Evolutionary conservation across 2,797 vertebrate species (phyloP).

Genomic region (Enteromius thamalakanensis): DNA sequence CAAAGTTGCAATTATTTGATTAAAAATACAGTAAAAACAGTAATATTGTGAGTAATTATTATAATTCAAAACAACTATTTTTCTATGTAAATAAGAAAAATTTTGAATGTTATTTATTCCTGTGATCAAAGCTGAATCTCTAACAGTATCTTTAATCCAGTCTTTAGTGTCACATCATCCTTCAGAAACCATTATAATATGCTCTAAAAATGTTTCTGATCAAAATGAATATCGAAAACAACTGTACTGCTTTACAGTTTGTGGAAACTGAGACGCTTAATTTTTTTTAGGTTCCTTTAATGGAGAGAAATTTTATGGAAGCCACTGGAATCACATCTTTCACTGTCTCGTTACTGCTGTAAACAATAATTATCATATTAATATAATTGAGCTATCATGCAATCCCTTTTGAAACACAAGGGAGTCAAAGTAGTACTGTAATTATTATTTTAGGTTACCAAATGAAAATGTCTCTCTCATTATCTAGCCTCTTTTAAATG

Average conservation of each 20-base stretch:
- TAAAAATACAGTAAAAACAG: not conserved
- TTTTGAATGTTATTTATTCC: too few species aligned
- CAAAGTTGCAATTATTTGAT: not conserved
- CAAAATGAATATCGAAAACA: too few species aligned
- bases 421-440: not conserved
- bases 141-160: not conserved
- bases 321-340: not conserved
- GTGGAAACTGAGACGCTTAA: too few species aligned
- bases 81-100: not conserved
- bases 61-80: not conserved
- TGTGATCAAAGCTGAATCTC: not conserved
- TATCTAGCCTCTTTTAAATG: not conserved
- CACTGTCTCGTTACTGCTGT: not conserved
- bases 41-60: not conserved
- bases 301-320: not conserved
- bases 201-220: too few species aligned
- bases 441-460: not conserved
- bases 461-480: not conserved
- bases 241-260: too few species aligned
- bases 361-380: constrained; percentile 21
- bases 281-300: too few species aligned
- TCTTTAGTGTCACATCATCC: not conserved
- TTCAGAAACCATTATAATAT: not conserved
- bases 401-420: not conserved
- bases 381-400: not conserved